Evolutionary conservation across 37 sponge, comb jelly and placozoan species (phyloP), one percentile per base, ranked within the genome.

Genomic region (Crambe crambe): DNA sequence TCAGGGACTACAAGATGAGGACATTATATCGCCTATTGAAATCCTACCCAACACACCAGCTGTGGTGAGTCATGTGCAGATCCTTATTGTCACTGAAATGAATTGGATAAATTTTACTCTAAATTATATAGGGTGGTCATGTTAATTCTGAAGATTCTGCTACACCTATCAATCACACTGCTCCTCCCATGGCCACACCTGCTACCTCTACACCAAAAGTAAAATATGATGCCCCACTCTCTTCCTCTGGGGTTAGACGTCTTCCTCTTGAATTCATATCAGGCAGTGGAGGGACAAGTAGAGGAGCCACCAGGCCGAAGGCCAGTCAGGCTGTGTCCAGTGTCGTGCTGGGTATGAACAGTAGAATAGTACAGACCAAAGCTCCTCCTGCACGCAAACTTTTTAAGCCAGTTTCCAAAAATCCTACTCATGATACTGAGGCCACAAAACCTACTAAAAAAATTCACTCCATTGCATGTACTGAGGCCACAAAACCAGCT

Each of bases 191-290:
- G 9, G 26, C 76, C 37, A 67, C 68, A 18, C 79, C 79, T 4
- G 79, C 68, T 47, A 79, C 79, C 54, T 79, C 79, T 15, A 79
- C 79, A 27, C 79, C 79, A 43, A 79, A 79, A 66, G 37, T 37
- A 30, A 35, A 30, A 4, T 47, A 36, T 6, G 39, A n/a, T 27
- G 74, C 9, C 32, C 61, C 37, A 38, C 51, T 1, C 37, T n/a
- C 71, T 2, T 70, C 71, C 4, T 70, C 71, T 2, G 40, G 61
- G 37, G 26, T 9, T 32, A 58, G 36, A n/a, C 68, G 79, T 0
- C 37, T 42, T 20, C 68, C 79, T 20, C 79, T 79, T 37, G 43
- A 36, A 54, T 79, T 79, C 68, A 56, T 56, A 6, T 43, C 56
- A 2, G 60, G 65, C 23, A 65, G 77, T 60, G 61, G 25, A n/a